These are phyloP conservation scores for Orgyia antiqua DNA, from an alignment of 2,888 invertebrate genomes.

Conservation along the genomic window DNA sequence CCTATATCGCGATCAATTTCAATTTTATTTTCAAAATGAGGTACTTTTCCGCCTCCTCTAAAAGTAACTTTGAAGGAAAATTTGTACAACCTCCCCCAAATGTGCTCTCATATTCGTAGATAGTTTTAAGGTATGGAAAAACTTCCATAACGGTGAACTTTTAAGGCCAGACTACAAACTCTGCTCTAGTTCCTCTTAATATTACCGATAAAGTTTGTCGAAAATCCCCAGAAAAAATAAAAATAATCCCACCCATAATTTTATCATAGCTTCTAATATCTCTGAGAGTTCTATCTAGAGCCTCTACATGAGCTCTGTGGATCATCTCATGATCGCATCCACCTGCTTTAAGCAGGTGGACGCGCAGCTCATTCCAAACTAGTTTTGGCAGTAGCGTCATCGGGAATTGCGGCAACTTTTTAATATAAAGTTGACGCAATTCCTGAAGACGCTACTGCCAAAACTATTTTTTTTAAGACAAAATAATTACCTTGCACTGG, in stretches of 20 bases:
- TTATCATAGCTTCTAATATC: not conserved
- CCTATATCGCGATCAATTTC: slow-evolving; percentile 18
- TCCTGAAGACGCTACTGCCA: not conserved
- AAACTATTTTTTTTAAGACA: not conserved
- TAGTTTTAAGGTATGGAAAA: not conserved
- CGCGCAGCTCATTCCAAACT: not conserved
- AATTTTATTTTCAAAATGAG: slow-evolving; percentile 16
- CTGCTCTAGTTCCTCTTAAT: not conserved
- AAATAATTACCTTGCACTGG: slow-evolving; percentile 5
- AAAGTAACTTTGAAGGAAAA: slow-evolving; percentile 23
- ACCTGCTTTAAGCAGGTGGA: slow-evolving; percentile 1
- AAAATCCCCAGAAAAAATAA: not conserved
- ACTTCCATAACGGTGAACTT: not conserved
- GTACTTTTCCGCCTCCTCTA: slow-evolving; percentile 11
- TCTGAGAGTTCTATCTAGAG: not conserved
- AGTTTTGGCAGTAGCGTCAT: not conserved
- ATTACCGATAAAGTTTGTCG: slow-evolving; percentile 1
- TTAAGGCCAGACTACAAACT: not conserved
- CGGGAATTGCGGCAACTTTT: not conserved
- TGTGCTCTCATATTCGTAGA: slow-evolving; percentile 15
- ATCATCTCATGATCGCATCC: slow-evolving; percentile 8
- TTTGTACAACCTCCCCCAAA: slow-evolving; percentile 18
- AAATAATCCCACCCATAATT: not conserved
- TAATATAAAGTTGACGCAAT: not conserved
- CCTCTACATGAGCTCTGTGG: slow-evolving; percentile 1